Conservation (phyloP, 2,888 invertebrate species). For the Habrosyne pyritoides region DNA sequence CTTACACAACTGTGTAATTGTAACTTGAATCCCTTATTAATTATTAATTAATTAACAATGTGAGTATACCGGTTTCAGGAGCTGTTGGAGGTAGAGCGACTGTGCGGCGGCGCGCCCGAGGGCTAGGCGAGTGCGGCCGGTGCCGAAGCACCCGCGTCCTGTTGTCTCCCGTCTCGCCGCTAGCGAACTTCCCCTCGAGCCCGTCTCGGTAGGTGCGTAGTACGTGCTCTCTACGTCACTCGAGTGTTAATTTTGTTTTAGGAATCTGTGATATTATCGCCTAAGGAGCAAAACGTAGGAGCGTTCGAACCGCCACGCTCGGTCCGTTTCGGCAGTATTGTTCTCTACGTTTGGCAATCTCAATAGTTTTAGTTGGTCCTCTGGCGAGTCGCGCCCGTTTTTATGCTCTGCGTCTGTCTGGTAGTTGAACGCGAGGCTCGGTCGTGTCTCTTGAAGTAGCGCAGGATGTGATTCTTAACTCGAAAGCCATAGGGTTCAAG, state of each 20-base stretch:
- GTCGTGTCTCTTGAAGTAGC: not conserved
- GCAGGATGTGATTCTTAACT: not conserved
- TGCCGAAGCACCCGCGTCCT: constrained; percentile 10
- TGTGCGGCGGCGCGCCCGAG: constrained; percentile 69
- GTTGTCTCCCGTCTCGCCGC: not conserved
- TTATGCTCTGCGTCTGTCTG: not conserved
- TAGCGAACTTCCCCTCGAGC: not conserved
- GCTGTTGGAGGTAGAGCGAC: constrained; percentile 64
- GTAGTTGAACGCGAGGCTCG: constrained; percentile 12
- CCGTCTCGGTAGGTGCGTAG: constrained; percentile 22
- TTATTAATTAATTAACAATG: too few relatives aligned
- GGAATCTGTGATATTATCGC: constrained; percentile 81
- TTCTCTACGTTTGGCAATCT: constrained; percentile 45
- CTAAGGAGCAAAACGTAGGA: constrained; percentile 61
- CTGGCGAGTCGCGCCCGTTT: constrained; percentile 4
- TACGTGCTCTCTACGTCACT: constrained; percentile 30
- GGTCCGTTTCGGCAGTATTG: constrained; percentile 18
- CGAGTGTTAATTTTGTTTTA: constrained; percentile 59
- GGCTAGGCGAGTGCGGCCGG: too few relatives aligned
- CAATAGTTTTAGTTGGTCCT: constrained; percentile 47
- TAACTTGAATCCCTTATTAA: too few relatives aligned
- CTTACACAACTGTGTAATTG: too few relatives aligned
- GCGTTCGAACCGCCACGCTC: constrained; percentile 31
- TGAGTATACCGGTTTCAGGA: constrained; percentile 52
- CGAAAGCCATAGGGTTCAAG: not conserved